phyloP scores from a whole-genome alignment of 1,140 invertebrate genomes.

The Cotesia vestalis region DNA sequence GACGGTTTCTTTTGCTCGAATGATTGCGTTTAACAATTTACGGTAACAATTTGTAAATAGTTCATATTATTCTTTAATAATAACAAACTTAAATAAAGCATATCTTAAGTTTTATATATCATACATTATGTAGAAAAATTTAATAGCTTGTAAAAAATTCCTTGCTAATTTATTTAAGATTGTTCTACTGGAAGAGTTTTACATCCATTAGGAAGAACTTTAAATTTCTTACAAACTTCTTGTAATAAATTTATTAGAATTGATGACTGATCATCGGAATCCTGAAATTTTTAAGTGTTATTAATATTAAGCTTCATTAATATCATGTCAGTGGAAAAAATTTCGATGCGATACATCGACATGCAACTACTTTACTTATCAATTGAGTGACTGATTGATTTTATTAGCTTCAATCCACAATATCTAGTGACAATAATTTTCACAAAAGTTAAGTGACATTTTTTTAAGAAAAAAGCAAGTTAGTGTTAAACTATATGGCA shows the following conservation, averaged over 20 bases:
- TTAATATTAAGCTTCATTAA: constrained; percentile 9
- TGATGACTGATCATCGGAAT: constrained; percentile 64
- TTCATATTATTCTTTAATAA: background rate
- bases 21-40: background rate
- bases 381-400: too few species aligned
- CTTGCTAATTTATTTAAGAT: background rate
- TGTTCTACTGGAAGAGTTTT: constrained; percentile 31
- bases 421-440: too few species aligned
- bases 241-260: constrained; percentile 76
- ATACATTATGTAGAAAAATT: background rate
- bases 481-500: too few species aligned
- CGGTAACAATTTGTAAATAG: constrained; percentile 4
- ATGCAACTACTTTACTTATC: too few species aligned
- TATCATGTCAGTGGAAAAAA: too few species aligned
- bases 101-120: background rate
- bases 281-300: constrained; percentile 45
- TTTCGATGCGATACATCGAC: too few species aligned
- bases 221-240: constrained; percentile 69
- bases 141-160: constrained; percentile 8
- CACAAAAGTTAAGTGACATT: too few species aligned
- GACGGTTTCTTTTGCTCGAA: background rate
- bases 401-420: too few species aligned
- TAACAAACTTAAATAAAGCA: background rate
- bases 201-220: constrained; percentile 54
- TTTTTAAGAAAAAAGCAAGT: too few species aligned